phyloP scores from a whole-genome alignment of 2,888 invertebrate genomes.

The Cheilosia vernalis region DNA sequence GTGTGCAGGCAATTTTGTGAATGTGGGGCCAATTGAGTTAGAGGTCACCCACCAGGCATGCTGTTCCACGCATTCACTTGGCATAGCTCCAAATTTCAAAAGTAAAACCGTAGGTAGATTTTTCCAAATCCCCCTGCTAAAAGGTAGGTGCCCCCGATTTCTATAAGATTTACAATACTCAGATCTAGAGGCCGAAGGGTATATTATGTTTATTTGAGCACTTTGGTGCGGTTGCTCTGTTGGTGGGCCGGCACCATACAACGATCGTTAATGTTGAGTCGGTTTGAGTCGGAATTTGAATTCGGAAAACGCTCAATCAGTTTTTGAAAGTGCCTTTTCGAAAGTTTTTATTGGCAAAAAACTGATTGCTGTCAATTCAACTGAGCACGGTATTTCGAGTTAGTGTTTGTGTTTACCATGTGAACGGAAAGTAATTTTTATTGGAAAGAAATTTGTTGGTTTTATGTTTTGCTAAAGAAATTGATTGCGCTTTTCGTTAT shows the following conservation, averaged over 20 bases:
- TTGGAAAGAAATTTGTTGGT: constrained; percentile 1
- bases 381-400: not conserved
- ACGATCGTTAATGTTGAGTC: constrained; percentile 23
- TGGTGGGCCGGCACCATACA: not conserved
- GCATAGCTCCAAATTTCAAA: not conserved
- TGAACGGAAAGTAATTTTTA: not conserved
- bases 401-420: not conserved
- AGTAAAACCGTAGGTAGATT: not conserved
- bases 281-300: too few relatives aligned
- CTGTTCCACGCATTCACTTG: not conserved
- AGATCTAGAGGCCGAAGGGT: not conserved
- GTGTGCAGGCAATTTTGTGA: not conserved
- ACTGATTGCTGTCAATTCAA: constrained; percentile 19
- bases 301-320: not conserved
- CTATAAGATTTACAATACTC: not conserved
- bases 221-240: constrained; percentile 18
- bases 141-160: not conserved
- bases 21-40: not conserved
- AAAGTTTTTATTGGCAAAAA: constrained; percentile 3
- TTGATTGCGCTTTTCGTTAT: not conserved
- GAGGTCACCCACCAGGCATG: not conserved
- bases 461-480: not conserved
- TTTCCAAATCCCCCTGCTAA: not conserved
- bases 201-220: not conserved
- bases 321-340: constrained; percentile 12